Evolutionary conservation across 1,140 invertebrate genomes (phyloP).

Genomic region (Lamellibrachia luymesi): DNA sequence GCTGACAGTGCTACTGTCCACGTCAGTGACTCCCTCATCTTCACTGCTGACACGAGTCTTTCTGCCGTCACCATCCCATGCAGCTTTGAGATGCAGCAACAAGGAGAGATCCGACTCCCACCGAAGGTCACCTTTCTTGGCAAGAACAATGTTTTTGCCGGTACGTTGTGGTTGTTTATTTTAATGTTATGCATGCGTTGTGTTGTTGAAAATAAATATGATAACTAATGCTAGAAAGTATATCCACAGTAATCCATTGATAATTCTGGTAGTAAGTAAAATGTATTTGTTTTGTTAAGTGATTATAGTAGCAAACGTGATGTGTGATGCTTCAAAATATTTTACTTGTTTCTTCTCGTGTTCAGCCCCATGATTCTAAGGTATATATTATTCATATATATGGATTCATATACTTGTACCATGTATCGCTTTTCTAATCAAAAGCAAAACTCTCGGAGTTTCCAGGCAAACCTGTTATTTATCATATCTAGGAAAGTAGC

Average conservation of each 20-base stretch:
- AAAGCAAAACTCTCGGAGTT: too few species aligned
- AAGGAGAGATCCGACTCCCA: conserved; percentile 39
- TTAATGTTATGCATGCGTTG: neutral
- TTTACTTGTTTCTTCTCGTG: too few species aligned
- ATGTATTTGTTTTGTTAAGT: too few species aligned
- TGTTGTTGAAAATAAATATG: neutral
- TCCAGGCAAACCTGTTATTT: too few species aligned
- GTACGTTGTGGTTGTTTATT: conserved; percentile 24
- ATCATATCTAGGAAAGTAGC: too few species aligned
- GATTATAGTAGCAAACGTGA: too few species aligned
- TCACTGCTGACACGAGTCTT: conserved; percentile 39
- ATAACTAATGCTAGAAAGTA: neutral
- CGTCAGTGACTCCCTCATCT: conserved; percentile 32
- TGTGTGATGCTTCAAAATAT: too few species aligned
- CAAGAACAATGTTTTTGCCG: conserved; percentile 38
- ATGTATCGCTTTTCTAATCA: too few species aligned
- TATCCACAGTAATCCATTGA: too few species aligned
- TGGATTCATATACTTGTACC: neutral
- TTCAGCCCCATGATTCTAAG: neutral
- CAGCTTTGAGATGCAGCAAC: conserved; percentile 38
- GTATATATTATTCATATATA: neutral
- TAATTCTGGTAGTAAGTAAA: too few species aligned
- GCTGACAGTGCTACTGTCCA: neutral
- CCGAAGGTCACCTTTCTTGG: conserved; percentile 39
- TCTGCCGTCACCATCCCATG: conserved; percentile 36